Conservation (phyloP, 1,140 invertebrate species). For the Brachionus angularis region DNA sequence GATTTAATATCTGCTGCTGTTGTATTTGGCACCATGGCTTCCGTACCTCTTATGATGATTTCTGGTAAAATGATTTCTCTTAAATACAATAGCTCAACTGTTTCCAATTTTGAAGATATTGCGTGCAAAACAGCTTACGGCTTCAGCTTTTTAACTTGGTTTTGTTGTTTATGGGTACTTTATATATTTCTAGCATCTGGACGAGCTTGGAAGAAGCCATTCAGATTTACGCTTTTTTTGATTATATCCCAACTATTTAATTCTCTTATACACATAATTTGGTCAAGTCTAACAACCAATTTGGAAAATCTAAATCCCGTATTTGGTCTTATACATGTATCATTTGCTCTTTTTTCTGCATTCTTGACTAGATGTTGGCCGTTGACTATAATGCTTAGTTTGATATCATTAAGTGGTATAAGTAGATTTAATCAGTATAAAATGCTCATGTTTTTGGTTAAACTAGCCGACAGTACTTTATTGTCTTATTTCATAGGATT, state of each 20-base stretch:
- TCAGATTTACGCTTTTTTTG: slow-evolving; percentile 17
- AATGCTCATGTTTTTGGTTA: background rate
- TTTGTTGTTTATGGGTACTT: slow-evolving; percentile 57
- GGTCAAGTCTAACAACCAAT: slow-evolving; percentile 46
- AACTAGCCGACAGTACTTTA: background rate
- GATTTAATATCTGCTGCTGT: slow-evolving; percentile 79
- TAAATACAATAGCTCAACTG: slow-evolving; percentile 57
- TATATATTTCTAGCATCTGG: slow-evolving; percentile 19
- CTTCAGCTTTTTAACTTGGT: slow-evolving; percentile 70
- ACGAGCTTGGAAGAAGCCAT: slow-evolving; percentile 13
- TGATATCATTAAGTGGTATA: background rate
- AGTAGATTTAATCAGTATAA: background rate
- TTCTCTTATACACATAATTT: slow-evolving; percentile 45
- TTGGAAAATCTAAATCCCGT: slow-evolving; percentile 64
- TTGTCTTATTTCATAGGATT: slow-evolving; percentile 11
- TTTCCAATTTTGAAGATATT: slow-evolving; percentile 67
- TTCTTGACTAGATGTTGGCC: background rate
- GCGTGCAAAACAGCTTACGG: slow-evolving; percentile 76
- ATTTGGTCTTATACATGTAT: slow-evolving; percentile 70
- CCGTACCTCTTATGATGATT: slow-evolving; percentile 87
- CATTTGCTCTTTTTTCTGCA: background rate
- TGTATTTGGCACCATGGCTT: slow-evolving; percentile 86
- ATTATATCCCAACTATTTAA: slow-evolving; percentile 15
- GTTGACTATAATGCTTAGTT: background rate
- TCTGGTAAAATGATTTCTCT: slow-evolving; percentile 85